Evolutionary conservation across 2,113 vertebrate species (phyloP), one percentile per base, ranked within the genome.

Genomic region (Plectropomus leopardus): DNA sequence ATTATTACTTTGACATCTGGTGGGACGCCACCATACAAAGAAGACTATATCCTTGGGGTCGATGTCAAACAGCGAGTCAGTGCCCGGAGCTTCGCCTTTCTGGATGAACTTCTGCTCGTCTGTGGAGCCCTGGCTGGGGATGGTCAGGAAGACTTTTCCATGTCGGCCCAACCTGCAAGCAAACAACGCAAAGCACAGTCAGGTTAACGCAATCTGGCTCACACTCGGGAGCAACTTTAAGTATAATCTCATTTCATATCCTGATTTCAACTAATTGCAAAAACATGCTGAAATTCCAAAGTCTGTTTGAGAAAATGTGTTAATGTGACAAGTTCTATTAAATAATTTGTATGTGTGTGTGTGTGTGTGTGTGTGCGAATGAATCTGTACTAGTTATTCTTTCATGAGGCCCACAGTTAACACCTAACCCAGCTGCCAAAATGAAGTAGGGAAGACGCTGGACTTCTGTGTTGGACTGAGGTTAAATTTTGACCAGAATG

Each of bases 101-200:
- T 99, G 98, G 86, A 99, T 99, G 86, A 99, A 99, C 89, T 99
- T 99, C 91, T 99, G 97, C 89, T 99, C 98, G 26, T 96, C 96
- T 4, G 96, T 96, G 86, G 93, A 95, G 24, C 93, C 95, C 74
- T 96, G 96, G 83, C 97, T 98, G 21, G 97, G 97, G 5, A 99
- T 94, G 5, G 98, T 99, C 87, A 99, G 91, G 92, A 97, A 97
- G 67, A 99, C 91, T 88, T 99, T 99, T 11, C 98, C 98, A 0
- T 99, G 97, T 84, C 96, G 94, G 72, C 98, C 98, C 24, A 99
- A 90, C 91, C 98, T 99, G 86, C 59, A 82, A 59, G 21, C 10
- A 67, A 11, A 66, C 23, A 61, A 17, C 13, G 61, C 28, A 88
- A 48, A 85, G 21, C 32, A 50, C 1, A 40, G 7, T 40, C 36